Base-by-base conservation (phyloP, 1,140 invertebrate species). In the Meloidogyne exigua region DNA sequence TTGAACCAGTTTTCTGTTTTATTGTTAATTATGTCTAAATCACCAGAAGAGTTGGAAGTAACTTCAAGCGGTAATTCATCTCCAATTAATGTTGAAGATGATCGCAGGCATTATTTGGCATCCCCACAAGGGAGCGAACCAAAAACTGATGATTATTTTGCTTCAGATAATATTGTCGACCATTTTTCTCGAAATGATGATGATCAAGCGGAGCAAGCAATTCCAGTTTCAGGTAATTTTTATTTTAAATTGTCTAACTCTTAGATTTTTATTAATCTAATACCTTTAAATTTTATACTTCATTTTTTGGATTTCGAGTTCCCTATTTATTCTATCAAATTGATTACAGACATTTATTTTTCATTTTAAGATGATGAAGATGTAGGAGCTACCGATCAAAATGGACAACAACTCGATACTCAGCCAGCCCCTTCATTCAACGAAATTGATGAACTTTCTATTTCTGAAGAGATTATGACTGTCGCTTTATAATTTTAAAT, bases 201-300 rank as follows among this genome's bases (percentile, higher is more conserved):
- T 57, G 49, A 10, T 57, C 49, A 57, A 57, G 39, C 62, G 0
- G 72, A 42, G 23, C 25, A 21, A 13, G 25, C 57, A 64, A 73
- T 73, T 65, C 72, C 72, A 64, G 72, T 73, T 73, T 73, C 72
- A 73, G 72, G 72, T n/a, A 49, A 49, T 49, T n/a, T n/a, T n/a
- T 49, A 32, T 32, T 32, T 32, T 49, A 49, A n/a, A n/a, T n/a
- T 49, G 13, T 15, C 18, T 49, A 3, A 44, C 13, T 44, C n/a
- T n/a, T n/a, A n/a, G n/a, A 13, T 18, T 12, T 44, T 44, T 12
- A 13, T 18, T 44, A 15, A 12, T 44, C 11, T 13, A 13, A 13
- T 12, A 12, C 42, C 42, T 44, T 15, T 44, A 1, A 44, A 44
- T 44, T 13, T 72, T 18, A 12, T n/a, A 1, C 2, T 36, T 0